These are phyloP conservation scores for Gadus chalcogrammus DNA, from an alignment of 2,113 vertebrate species.

Conservation along the genomic window DNA sequence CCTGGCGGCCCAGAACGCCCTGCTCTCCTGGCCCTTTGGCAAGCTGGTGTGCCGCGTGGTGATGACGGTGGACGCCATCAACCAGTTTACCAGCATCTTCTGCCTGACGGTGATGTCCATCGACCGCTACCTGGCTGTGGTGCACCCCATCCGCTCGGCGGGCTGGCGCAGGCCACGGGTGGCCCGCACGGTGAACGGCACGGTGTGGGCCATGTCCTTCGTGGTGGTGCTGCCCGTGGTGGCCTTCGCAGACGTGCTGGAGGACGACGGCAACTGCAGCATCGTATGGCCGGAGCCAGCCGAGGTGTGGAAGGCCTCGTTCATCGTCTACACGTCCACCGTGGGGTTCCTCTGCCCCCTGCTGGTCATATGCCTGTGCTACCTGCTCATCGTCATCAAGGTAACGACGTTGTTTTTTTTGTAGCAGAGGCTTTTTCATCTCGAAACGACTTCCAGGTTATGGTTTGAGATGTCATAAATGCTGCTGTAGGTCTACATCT, in stretches of 20 bases:
- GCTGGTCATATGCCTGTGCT: conserved; percentile 90
- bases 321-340: conserved; percentile 86
- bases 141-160: conserved; percentile 84
- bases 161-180: conserved; percentile 86
- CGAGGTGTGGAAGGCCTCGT: conserved; percentile 84
- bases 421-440: no score
- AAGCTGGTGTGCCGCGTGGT: conserved; percentile 92
- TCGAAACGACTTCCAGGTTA: no score
- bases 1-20: conserved; percentile 87
- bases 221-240: conserved; percentile 91
- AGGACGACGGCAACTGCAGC: conserved; percentile 87
- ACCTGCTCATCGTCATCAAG: conserved; percentile 89
- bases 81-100: conserved; percentile 98
- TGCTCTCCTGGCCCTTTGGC: conserved; percentile 94
- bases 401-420: conserved; percentile 20
- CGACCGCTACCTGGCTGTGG: conserved; percentile 92
- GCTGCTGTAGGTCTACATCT: no score
- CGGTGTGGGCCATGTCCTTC: conserved; percentile 86
- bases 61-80: conserved; percentile 93
- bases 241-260: conserved; percentile 84
- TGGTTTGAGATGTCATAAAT: no score
- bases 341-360: conserved; percentile 90
- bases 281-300: conserved; percentile 92
- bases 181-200: conserved; percentile 83
- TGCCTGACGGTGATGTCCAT: conserved; percentile 94